Conservation (phyloP, 2,797 vertebrate species). For the Apogon hyalosoma region DNA sequence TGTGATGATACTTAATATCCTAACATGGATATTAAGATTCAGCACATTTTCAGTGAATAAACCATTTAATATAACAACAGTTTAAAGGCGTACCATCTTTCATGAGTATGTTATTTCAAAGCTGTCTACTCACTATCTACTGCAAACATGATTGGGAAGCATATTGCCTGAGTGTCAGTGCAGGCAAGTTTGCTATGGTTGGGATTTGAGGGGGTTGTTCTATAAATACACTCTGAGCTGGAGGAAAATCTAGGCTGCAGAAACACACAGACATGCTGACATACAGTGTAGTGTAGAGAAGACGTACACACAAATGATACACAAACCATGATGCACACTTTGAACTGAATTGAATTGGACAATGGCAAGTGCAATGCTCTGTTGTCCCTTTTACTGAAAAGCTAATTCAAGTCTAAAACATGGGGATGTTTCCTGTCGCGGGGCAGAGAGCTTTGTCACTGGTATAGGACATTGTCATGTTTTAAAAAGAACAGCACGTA, state of each 20-base stretch:
- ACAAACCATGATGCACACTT: constrained; percentile 10
- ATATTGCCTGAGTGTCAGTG: constrained; percentile 60
- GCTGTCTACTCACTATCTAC: constrained; percentile 41
- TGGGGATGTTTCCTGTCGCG: background rate
- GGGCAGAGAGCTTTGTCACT: constrained; percentile 2
- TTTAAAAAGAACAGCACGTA: background rate
- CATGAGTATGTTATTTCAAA: constrained; percentile 20
- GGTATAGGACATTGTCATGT: constrained; percentile 2
- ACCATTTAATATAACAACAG: background rate
- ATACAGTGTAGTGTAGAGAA: constrained; percentile 51
- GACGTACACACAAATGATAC: constrained; percentile 15
- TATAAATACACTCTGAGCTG: constrained; percentile 78
- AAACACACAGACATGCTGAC: constrained; percentile 66
- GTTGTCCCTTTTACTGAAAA: constrained; percentile 1
- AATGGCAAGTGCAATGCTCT: background rate
- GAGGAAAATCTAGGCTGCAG: constrained; percentile 80
- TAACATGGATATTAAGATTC: too few species aligned
- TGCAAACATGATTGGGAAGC: constrained; percentile 60
- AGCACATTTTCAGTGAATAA: background rate
- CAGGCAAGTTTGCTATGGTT: constrained; percentile 70
- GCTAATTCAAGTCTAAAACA: constrained; percentile 14
- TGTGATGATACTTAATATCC: too few species aligned
- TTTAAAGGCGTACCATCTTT: background rate
- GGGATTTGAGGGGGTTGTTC: constrained; percentile 75
- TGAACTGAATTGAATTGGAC: constrained; percentile 27